phyloP scores from a whole-genome alignment of 2,797 vertebrate genomes.

The Falco peregrinus region DNA sequence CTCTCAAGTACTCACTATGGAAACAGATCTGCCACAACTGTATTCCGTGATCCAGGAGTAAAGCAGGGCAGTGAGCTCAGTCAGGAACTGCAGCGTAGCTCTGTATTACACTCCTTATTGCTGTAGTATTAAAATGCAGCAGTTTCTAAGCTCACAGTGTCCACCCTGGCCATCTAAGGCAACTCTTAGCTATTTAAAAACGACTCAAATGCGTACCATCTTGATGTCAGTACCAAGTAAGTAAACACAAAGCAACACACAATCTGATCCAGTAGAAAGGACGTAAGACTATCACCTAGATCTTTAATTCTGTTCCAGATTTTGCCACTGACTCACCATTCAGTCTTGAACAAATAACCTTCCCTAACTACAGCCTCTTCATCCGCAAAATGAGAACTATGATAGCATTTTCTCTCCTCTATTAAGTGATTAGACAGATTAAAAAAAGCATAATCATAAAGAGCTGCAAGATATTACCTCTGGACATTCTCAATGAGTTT shows the following conservation, averaged over 20 bases:
- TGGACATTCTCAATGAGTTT: conserved; percentile 85
- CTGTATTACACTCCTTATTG: background rate
- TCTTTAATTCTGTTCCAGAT: background rate
- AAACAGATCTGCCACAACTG: conserved; percentile 14
- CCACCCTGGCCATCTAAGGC: background rate
- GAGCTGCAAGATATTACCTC: conserved; percentile 77
- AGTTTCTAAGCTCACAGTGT: background rate
- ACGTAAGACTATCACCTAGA: background rate
- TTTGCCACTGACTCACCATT: background rate
- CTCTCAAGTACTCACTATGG: background rate
- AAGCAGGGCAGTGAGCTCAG: background rate
- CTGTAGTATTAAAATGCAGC: background rate
- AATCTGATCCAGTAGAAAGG: background rate
- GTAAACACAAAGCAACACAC: background rate
- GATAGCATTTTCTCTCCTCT: background rate
- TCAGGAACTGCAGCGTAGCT: background rate
- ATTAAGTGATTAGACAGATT: background rate
- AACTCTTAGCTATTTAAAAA: background rate
- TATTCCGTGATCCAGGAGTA: background rate
- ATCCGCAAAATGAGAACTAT: background rate
- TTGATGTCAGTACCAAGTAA: background rate
- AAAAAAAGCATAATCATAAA: background rate
- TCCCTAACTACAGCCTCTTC: background rate
- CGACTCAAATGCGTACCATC: background rate
- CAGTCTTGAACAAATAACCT: background rate